A percentile compares a stretch with the other conserved stretches of the same genome.
These are phyloP conservation scores for Leptinotarsa undecemlineata DNA, from an alignment of 1,140 invertebrate species.

Conservation along the genomic window DNA sequence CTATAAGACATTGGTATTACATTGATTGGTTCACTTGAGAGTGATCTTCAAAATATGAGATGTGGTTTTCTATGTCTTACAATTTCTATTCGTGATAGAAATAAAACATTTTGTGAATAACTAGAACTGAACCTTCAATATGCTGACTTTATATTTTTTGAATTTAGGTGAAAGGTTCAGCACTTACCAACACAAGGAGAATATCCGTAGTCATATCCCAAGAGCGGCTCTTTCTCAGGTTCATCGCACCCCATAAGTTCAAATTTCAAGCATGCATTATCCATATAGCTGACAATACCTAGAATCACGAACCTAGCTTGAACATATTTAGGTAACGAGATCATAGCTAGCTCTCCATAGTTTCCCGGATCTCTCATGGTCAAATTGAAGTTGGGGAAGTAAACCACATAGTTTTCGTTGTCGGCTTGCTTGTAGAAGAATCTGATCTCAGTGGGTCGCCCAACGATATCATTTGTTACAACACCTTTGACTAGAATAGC, in stretches of 20 bases:
- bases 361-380: slow-evolving; percentile 92
- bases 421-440: slow-evolving; percentile 96
- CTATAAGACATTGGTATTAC: no score
- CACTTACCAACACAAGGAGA: slow-evolving; percentile 84
- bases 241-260: slow-evolving; percentile 95
- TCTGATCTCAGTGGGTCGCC: slow-evolving; percentile 90
- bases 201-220: slow-evolving; percentile 93
- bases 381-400: slow-evolving; percentile 94
- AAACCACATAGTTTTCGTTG: slow-evolving; percentile 92
- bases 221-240: slow-evolving; percentile 72
- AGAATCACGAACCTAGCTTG: slow-evolving; percentile 92
- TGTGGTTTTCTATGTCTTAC: no score
- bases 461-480: slow-evolving; percentile 92
- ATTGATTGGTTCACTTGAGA: no score
- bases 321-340: slow-evolving; percentile 90
- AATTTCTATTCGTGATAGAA: no score
- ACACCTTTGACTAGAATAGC: slow-evolving; percentile 92
- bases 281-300: slow-evolving; percentile 93
- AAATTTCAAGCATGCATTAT: slow-evolving; percentile 94
- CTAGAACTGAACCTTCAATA: no score
- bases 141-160: no score
- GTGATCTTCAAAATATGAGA: no score
- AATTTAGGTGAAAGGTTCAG: neutral
- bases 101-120: no score
- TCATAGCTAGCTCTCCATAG: slow-evolving; percentile 94